Percentiles rank a stretch among this genome's conserved stretches.
phyloP scores from a whole-genome alignment of 2,888 invertebrate genomes.

The Biston betularia region DNA sequence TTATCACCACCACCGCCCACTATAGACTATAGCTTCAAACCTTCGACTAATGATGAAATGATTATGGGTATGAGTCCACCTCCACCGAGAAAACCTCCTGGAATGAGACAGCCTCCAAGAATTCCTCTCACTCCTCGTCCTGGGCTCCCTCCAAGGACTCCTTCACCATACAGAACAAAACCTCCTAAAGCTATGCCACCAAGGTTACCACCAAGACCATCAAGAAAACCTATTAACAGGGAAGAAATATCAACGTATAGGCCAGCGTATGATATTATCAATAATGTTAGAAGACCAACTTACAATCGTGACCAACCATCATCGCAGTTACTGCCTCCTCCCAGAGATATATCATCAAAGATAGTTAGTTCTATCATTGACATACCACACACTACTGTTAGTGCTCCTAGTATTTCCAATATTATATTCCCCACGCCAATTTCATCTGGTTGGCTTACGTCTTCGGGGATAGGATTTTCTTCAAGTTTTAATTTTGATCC shows the following conservation, averaged over 20 bases:
- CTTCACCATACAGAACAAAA: slow-evolving; percentile 69
- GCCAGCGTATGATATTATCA: slow-evolving; percentile 72
- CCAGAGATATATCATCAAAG: slow-evolving; percentile 63
- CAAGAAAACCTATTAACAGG: slow-evolving; percentile 67
- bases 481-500: slow-evolving; percentile 75
- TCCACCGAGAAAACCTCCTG: slow-evolving; percentile 69
- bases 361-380: slow-evolving; percentile 55
- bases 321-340: slow-evolving; percentile 74
- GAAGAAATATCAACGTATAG: slow-evolving; percentile 77
- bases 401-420: slow-evolving; percentile 55
- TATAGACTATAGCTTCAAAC: slow-evolving; percentile 74
- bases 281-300: slow-evolving; percentile 71
- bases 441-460: slow-evolving; percentile 80
- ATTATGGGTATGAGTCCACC: slow-evolving; percentile 87
- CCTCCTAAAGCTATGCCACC: slow-evolving; percentile 70
- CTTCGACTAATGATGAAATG: slow-evolving; percentile 77
- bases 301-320: slow-evolving; percentile 74
- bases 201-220: slow-evolving; percentile 65
- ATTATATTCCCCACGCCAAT: slow-evolving; percentile 77
- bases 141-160: slow-evolving; percentile 64
- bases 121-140: slow-evolving; percentile 67
- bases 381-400: slow-evolving; percentile 52
- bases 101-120: slow-evolving; percentile 63
- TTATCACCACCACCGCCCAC: slow-evolving; percentile 83
- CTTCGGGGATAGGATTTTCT: slow-evolving; percentile 75